Base-by-base conservation (phyloP, 2,888 invertebrate genomes). In the Pinctada fucata region DNA sequence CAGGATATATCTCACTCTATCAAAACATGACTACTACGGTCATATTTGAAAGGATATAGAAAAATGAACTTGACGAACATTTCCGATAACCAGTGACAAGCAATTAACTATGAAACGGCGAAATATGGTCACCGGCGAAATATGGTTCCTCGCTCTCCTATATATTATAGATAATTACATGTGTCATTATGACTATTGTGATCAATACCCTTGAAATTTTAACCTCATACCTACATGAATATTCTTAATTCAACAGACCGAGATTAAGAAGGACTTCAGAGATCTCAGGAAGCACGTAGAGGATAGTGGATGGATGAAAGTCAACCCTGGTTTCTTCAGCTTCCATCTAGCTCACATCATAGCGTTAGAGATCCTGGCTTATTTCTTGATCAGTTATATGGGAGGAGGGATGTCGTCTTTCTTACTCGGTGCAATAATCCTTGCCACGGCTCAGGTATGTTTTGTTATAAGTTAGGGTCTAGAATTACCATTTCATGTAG, bases 231-330 rank as follows among this genome's bases (percentile, higher is more conserved):
- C 31, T 1, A 31, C 31, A 31, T 31, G 31, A 31, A 31, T 31
- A 1, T 31, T 31, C 31, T 31, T 31, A 31, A 31, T 31, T 31
- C 31, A 31, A 31, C 83, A 89, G 88, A 79, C 80, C 66, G 86
- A 88, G 48, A 71, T 89, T 2, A 82, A 86, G 51, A 79, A 82
- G 74, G 92, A 92, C 76, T 91, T 90, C 78, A 81, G 89, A 48
- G 80, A 86, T 3, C 82, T 92, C n/a, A 83, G 89, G 5, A 71
- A 84, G 47, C 82, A 85, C 71, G 90, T 87, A 1, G 90, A 90
- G 73, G 84, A 88, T 4, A 87, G 84, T 81, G 89, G 87, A 3
- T 74, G 87, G 72, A 88, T 91, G 78, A 83, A 87, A 76, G 84
- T 85, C 2, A 86, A 85, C 49, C 80, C 85, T 1, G 77, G 77